phyloP scores from a whole-genome alignment of 1,140 invertebrate species.

The Brachionus sp. region DNA sequence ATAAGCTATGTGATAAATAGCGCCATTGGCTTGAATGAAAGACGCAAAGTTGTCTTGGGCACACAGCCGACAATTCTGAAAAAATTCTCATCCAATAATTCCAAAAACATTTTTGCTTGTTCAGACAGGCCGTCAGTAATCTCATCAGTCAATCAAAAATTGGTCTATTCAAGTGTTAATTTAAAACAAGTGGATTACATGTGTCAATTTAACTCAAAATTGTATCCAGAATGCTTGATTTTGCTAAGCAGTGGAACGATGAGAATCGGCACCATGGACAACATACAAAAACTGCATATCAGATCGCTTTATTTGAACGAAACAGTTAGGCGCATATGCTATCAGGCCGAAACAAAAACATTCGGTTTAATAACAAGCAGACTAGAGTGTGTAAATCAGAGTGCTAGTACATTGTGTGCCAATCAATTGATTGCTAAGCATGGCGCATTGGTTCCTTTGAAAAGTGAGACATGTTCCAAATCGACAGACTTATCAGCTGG shows the following conservation, averaged over 20 bases:
- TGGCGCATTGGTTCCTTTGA: constrained; percentile 64
- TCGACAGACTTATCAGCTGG: constrained; percentile 64
- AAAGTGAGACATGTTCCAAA: constrained; percentile 69
- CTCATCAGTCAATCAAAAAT: constrained; percentile 95
- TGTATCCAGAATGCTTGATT: constrained; percentile 89
- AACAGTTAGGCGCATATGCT: constrained; percentile 82
- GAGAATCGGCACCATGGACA: constrained; percentile 95
- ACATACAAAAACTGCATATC: constrained; percentile 96
- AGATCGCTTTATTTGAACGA: constrained; percentile 87
- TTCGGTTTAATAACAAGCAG: constrained; percentile 89
- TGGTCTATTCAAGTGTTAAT: constrained; percentile 99
- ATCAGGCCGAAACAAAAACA: constrained; percentile 86
- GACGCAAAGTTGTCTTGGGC: constrained; percentile 76
- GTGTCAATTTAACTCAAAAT: constrained; percentile 90
- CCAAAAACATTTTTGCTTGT: constrained; percentile 96
- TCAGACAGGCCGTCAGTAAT: constrained; percentile 97
- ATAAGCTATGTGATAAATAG: constrained; percentile 46
- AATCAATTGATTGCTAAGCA: constrained; percentile 6
- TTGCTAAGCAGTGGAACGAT: constrained; percentile 86
- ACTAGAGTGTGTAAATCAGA: constrained; percentile 66
- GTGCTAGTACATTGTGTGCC: background rate
- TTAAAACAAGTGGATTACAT: constrained; percentile 95
- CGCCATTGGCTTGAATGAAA: constrained; percentile 55
- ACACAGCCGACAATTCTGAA: constrained; percentile 90
- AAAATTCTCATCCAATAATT: constrained; percentile 80